phyloP scores from a whole-genome alignment of 1,140 invertebrate genomes.

The Drosophila suzukii region DNA sequence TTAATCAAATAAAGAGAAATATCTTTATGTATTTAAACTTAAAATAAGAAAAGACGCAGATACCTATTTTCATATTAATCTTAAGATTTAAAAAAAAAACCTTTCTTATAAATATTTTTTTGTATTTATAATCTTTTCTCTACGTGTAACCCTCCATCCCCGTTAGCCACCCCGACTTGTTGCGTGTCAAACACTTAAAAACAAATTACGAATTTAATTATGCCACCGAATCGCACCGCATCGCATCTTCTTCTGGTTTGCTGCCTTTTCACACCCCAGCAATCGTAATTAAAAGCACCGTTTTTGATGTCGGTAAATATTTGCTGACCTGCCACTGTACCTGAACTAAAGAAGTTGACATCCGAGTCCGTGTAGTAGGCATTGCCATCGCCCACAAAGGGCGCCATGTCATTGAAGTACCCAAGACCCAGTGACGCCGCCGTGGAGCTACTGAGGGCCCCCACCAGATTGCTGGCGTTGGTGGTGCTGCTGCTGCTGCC shows the following conservation, averaged over 20 bases:
- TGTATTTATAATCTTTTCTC: background rate
- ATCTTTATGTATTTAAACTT: no score
- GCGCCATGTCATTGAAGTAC: slow-evolving; percentile 78
- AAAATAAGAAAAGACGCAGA: background rate
- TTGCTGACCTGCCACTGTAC: slow-evolving; percentile 61
- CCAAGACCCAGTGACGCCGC: slow-evolving; percentile 75
- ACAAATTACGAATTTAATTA: slow-evolving; percentile 81
- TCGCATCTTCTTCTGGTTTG: slow-evolving; percentile 47
- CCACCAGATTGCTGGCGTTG: slow-evolving; percentile 45
- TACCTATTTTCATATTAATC: no score
- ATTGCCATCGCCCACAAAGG: slow-evolving; percentile 68
- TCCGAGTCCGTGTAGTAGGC: slow-evolving; percentile 79
- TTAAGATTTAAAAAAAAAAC: no score
- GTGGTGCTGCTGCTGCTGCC: background rate
- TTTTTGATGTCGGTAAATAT: slow-evolving; percentile 79
- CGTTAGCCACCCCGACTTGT: slow-evolving; percentile 48
- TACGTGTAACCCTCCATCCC: background rate
- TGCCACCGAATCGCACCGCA: slow-evolving; percentile 53
- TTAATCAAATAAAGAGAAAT: no score
- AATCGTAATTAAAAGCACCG: slow-evolving; percentile 70
- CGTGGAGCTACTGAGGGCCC: slow-evolving; percentile 67
- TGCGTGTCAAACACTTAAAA: slow-evolving; percentile 74
- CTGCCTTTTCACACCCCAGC: slow-evolving; percentile 67
- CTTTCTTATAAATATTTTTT: no score
- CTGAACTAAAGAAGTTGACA: slow-evolving; percentile 83